Evolutionary conservation across 2,888 invertebrate species (phyloP).

Genomic region (Allygus modestus): DNA sequence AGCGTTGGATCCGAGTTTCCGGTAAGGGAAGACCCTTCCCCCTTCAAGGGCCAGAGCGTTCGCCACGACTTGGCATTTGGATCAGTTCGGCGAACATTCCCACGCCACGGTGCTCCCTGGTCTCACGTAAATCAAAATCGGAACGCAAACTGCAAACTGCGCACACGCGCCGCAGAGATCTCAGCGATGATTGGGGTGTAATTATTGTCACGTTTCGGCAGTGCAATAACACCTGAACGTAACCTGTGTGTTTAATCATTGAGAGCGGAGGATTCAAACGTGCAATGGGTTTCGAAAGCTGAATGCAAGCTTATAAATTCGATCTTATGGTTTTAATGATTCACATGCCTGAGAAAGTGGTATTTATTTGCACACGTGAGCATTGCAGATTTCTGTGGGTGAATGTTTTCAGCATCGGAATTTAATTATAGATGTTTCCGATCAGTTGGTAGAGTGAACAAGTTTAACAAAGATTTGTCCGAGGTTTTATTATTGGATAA

Average conservation of each 20-base stretch:
- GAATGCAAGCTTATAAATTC: too few species aligned
- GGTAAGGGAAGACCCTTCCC: slow-evolving; percentile 17
- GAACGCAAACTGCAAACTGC: neutral
- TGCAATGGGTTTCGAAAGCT: too few species aligned
- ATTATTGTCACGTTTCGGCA: neutral
- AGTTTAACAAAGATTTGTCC: too few species aligned
- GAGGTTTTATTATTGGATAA: too few species aligned
- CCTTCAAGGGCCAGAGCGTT: slow-evolving; percentile 2
- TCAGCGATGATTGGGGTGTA: neutral
- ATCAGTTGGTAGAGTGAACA: too few species aligned
- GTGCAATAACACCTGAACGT: neutral
- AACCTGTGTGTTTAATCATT: slow-evolving; percentile 9
- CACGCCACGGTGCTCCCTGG: neutral
- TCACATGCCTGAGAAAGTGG: too few species aligned
- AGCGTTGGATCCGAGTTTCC: neutral
- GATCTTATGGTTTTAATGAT: too few species aligned
- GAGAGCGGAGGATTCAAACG: too few species aligned
- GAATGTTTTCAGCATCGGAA: too few species aligned
- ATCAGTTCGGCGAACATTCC: neutral
- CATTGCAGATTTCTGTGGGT: too few species aligned
- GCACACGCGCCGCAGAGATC: neutral
- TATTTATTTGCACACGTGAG: too few species aligned
- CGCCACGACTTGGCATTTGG: slow-evolving; percentile 34
- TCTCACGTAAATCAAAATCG: slow-evolving; percentile 13
- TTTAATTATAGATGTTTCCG: too few species aligned